Evolutionary conservation across 1,140 invertebrate species (phyloP), one percentile per base, ranked within the genome.

Genomic region (Lepidurus couesii): DNA sequence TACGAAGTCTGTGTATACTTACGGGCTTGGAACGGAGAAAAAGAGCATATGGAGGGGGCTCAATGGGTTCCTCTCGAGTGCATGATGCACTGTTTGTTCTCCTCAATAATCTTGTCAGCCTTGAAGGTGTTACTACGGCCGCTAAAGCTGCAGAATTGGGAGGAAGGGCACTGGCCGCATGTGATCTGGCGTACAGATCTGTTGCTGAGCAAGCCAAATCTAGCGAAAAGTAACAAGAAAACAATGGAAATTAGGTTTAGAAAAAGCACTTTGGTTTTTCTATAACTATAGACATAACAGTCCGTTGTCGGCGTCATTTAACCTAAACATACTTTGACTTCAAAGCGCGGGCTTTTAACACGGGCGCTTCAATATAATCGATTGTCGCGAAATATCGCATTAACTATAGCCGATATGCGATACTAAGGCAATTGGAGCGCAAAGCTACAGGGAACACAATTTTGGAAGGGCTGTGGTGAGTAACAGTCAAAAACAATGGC

Each of bases 21-120:
- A 79, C 78, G 10, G 44, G 74, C 24, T 79, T 79, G 5, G 73
- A 16, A 13, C 78, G 78, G 42, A 79, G 74, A 45, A 79, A 79
- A 11, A 79, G 78, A 13, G 78, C 78, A 42, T 79, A 79, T 26
- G 78, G 73, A 1, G 78, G 78, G 21, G 74, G 73, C 6, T 75
- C 78, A n/a, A 44, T 8, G 6, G 53, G 53, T n/a, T 65, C 10
- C 53, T 65, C 73, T 34, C 42, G 26, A 11, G 74, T 43, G 24
- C 65, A 73, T 34, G 78, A 79, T 21, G 78, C 78, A 47, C 78
- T 79, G 74, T 79, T 74, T 24, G 78, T 79, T 10, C 78, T 74
- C 8, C 78, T 42, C n/a, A 79, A 44, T 42, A 79, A 79, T 10
- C 78, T 65, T 65, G 53, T 65, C 53, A 65, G n/a, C 7, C 53